phyloP scores from a whole-genome alignment of 1,140 invertebrate genomes.

The Galleria mellonella region DNA sequence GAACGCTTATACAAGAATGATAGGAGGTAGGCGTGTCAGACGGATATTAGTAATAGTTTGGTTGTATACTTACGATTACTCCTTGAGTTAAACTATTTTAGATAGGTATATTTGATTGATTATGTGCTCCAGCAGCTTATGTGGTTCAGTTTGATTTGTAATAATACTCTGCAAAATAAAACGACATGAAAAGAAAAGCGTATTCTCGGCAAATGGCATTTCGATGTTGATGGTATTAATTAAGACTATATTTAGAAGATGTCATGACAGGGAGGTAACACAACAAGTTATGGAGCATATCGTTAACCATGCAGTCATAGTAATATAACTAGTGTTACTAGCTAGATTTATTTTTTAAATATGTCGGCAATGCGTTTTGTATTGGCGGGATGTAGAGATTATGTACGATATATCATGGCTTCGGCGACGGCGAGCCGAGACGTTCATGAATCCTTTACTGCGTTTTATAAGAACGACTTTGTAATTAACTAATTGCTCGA shows the following conservation, averaged over 20 bases:
- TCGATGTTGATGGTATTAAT: too few relatives aligned
- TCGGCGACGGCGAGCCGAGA: neutral
- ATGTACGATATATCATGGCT: conserved; percentile 8
- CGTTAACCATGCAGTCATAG: too few relatives aligned
- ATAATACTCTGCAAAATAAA: conserved; percentile 13
- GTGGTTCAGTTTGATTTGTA: conserved; percentile 20
- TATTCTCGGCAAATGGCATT: too few relatives aligned
- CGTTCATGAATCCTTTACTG: conserved; percentile 8
- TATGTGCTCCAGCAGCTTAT: conserved; percentile 4
- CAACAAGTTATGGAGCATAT: too few relatives aligned
- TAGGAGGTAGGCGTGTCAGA: conserved; percentile 4
- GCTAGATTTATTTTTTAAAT: too few relatives aligned
- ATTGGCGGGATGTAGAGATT: conserved; percentile 5
- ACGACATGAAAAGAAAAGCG: neutral
- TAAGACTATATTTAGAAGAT: too few relatives aligned
- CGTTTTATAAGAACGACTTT: conserved; percentile 18
- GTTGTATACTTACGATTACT: conserved; percentile 18
- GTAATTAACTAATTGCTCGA: conserved; percentile 37
- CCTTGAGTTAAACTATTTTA: conserved; percentile 9
- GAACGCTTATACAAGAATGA: too few relatives aligned
- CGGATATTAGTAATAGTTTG: conserved; percentile 22
- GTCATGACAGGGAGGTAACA: too few relatives aligned
- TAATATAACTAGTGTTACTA: too few relatives aligned
- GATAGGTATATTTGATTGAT: conserved; percentile 21
- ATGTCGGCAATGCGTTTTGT: too few relatives aligned